Base-by-base conservation (phyloP, 2,797 vertebrate genomes). In the Odontamblyopus lacepedii region DNA sequence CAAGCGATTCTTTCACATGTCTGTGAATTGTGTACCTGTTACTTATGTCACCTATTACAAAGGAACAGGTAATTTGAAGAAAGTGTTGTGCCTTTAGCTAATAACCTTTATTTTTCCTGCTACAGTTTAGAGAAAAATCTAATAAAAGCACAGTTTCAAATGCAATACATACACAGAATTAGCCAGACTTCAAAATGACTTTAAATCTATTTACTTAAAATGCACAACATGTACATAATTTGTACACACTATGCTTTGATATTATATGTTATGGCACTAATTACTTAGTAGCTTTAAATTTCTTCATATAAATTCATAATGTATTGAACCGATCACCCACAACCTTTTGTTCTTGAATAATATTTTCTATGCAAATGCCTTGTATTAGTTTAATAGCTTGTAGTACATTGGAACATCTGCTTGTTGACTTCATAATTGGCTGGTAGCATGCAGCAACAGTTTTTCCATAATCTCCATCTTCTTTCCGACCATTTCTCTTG, bases 341-440 rank as follows among this genome's bases (percentile, higher is more conserved):
- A 62, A n/a, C 27, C 12, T 12, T 26, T 48, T 48, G 13, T 48
- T 48, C 12, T 15, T 69, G 35, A 59, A 32, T 56, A 63, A 71
- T 73, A 59, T 78, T 63, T 71, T 67, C 76, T 63, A 72, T 78
- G 56, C 64, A 82, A 86, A 86, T 80, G 44, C 51, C 27, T 74
- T 29, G 65, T 85, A 83, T 85, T 83, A 81, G 78, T 77, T 51
- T 81, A 84, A 89, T 89, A 77, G 30, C 74, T 56, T 83, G 78
- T 72, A 69, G 41, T 83, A 59, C 62, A 76, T 76, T 66, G 27
- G 71, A 88, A 81, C 85, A 91, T 84, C 86, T 87, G 87, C 80
- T 81, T 80, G 77, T 77, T 77, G 83, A 72, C 66, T 65, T 87
- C 66, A 85, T 88, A 86, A 88, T 88, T 87, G 85, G 78, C 73